Conservation (phyloP, 2,113 vertebrate genomes). For the Coturnix japonica region DNA sequence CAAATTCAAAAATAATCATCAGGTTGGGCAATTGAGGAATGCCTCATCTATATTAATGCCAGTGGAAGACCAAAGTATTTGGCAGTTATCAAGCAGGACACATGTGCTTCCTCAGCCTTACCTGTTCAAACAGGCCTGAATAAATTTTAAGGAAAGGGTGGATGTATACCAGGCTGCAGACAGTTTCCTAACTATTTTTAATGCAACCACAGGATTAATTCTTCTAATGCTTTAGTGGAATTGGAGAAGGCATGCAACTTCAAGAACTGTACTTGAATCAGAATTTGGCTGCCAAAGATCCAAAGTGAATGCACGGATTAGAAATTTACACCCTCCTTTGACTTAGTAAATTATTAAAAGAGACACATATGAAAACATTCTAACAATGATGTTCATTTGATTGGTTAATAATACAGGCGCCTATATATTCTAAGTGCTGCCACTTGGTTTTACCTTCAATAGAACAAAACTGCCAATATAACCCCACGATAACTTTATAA, state of each 20-base stretch:
- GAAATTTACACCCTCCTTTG: constrained; percentile 29
- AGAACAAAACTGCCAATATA: not conserved
- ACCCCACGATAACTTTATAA: no score
- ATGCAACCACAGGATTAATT: not conserved
- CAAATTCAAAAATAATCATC: not conserved
- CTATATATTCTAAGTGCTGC: constrained; percentile 18
- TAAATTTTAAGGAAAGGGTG: not conserved
- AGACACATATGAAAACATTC: not conserved
- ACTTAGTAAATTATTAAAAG: constrained; percentile 19
- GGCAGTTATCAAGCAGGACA: not conserved
- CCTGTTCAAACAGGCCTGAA: not conserved
- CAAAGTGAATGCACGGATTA: not conserved
- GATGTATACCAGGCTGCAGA: not conserved
- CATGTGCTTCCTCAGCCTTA: not conserved
- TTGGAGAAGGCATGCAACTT: constrained; percentile 31
- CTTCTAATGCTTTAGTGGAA: not conserved
- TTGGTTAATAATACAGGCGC: not conserved
- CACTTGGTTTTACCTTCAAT: not conserved
- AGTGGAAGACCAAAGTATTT: not conserved
- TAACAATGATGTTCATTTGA: not conserved
- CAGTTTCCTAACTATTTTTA: not conserved
- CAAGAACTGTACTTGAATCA: constrained; percentile 2
- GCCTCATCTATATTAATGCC: not conserved
- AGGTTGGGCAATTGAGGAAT: not conserved
- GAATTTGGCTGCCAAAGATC: not conserved